These are phyloP conservation scores for Ferrisia virgata DNA, from an alignment of 2,888 invertebrate genomes.

Conservation along the genomic window DNA sequence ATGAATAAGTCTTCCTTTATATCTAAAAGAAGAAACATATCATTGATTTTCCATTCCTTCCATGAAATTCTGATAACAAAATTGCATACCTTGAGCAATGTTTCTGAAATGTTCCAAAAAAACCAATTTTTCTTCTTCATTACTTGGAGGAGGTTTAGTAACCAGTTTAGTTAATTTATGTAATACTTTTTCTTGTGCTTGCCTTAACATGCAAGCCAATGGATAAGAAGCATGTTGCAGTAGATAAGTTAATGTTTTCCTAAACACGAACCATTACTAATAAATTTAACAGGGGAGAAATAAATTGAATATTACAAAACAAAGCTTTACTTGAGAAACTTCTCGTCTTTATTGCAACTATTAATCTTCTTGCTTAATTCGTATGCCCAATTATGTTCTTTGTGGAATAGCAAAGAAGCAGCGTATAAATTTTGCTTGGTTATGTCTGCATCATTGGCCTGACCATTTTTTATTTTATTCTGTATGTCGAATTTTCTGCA, in stretches of 20 bases:
- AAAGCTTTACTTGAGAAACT: background rate
- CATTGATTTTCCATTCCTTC: background rate
- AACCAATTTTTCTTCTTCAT: background rate
- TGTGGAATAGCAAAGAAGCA: slow-evolving; percentile 26
- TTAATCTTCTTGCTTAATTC: slow-evolving; percentile 23
- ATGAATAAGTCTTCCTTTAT: slow-evolving; percentile 40
- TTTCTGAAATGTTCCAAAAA: slow-evolving; percentile 27
- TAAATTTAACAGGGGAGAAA: background rate
- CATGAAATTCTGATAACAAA: background rate
- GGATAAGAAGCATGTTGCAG: slow-evolving; percentile 36
- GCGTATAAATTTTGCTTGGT: slow-evolving; percentile 40
- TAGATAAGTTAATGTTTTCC: slow-evolving; percentile 19
- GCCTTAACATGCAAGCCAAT: slow-evolving; percentile 27
- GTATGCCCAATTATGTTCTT: slow-evolving; percentile 40
- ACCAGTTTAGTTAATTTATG: slow-evolving; percentile 33
- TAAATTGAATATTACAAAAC: background rate
- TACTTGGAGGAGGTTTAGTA: background rate
- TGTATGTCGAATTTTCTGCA: slow-evolving; percentile 27
- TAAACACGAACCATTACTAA: background rate
- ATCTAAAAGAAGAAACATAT: background rate
- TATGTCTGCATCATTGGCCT: slow-evolving; percentile 6
- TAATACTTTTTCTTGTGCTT: slow-evolving; percentile 24
- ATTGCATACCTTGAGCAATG: slow-evolving; percentile 24
- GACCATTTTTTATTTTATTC: slow-evolving; percentile 15
- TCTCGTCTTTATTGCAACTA: background rate